These are phyloP conservation scores for Sarcophaga caerulescens DNA, from an alignment of 2,888 invertebrate species.

Conservation along the genomic window DNA sequence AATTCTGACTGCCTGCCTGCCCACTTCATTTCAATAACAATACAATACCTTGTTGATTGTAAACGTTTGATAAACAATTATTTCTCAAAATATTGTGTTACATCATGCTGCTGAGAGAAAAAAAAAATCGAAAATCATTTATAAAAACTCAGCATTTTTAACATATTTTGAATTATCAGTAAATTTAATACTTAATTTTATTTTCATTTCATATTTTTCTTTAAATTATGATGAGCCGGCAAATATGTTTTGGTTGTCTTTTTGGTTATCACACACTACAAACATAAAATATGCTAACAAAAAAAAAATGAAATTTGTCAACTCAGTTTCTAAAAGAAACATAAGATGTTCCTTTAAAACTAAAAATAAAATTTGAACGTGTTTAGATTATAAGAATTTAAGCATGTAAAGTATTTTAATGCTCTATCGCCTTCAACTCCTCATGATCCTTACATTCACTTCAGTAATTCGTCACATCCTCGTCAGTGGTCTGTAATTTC, in stretches of 20 bases:
- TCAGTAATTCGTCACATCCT: too few species aligned
- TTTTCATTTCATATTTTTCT: neutral
- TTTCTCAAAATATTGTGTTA: slow-evolving; percentile 5
- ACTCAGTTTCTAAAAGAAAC: neutral
- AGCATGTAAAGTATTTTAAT: too few species aligned
- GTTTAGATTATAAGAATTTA: too few species aligned
- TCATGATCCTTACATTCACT: too few species aligned
- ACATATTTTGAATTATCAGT: neutral
- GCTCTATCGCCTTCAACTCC: too few species aligned
- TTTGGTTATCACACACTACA: neutral
- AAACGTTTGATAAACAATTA: slow-evolving; percentile 12
- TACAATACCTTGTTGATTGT: neutral
- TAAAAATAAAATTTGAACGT: too few species aligned
- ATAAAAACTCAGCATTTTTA: neutral
- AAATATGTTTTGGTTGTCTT: neutral
- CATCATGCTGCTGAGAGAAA: neutral
- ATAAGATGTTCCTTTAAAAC: neutral
- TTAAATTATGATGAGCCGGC: slow-evolving; percentile 17
- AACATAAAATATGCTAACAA: neutral
- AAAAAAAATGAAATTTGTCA: neutral
- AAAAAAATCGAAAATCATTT: neutral
- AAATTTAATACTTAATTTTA: neutral
- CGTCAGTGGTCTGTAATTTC: too few species aligned
- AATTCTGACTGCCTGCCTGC: too few species aligned
- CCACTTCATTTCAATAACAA: neutral